phyloP scores from a whole-genome alignment of 1,140 invertebrate genomes.

The Nasonia vitripennis region DNA sequence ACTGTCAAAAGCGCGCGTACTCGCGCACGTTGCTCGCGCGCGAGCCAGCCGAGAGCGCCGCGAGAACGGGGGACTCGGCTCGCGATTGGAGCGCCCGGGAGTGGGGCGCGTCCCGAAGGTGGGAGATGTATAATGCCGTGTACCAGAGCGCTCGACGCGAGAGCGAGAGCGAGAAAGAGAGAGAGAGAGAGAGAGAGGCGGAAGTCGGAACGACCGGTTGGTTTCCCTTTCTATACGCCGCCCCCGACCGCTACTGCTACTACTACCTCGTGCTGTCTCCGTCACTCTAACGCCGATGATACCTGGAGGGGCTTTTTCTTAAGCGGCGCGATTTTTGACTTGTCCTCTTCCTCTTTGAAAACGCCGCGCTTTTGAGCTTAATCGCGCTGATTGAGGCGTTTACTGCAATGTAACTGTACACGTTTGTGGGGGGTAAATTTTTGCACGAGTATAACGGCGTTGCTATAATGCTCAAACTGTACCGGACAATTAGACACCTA shows the following conservation, averaged over 20 bases:
- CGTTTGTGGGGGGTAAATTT: too few species aligned
- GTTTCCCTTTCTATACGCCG: constrained; percentile 37
- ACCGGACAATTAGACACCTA: too few species aligned
- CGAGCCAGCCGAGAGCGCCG: constrained; percentile 53
- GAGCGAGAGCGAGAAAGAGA: constrained; percentile 9
- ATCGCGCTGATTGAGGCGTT: too few species aligned
- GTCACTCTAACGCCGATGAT: background rate
- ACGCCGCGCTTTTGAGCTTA: background rate
- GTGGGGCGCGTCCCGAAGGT: background rate
- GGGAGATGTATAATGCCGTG: background rate
- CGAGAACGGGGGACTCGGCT: constrained; percentile 33
- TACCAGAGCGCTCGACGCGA: background rate
- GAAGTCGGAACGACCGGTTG: constrained; percentile 19
- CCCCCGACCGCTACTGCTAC: constrained; percentile 37
- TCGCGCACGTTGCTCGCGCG: constrained; percentile 57
- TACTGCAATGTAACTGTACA: too few species aligned
- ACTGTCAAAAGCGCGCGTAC: constrained; percentile 50
- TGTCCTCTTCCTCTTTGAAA: background rate
- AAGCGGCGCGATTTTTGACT: constrained; percentile 12
- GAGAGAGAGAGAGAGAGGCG: constrained; percentile 6
- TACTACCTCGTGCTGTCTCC: constrained; percentile 52
- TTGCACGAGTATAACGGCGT: too few species aligned
- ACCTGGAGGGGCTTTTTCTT: background rate
- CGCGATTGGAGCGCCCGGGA: constrained; percentile 19
- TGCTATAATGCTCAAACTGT: too few species aligned